phyloP scores from a whole-genome alignment of 2,888 invertebrate genomes.

The Pristionchus entomophagus region DNA sequence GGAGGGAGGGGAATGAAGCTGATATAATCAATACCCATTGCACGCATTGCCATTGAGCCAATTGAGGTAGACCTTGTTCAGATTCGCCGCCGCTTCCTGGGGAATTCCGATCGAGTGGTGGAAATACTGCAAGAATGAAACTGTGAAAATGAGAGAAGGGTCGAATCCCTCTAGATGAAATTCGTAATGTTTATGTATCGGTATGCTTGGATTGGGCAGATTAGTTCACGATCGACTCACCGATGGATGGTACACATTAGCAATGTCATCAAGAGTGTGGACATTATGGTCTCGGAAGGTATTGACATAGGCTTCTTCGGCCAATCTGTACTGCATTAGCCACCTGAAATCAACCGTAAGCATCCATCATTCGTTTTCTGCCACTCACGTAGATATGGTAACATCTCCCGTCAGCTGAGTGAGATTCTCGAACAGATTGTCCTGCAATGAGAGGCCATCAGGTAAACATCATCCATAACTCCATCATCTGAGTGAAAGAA shows the following conservation, averaged over 20 bases:
- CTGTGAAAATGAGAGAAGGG: neutral
- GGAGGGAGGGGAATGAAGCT: neutral
- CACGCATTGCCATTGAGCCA: neutral
- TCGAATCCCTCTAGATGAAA: too few relatives aligned
- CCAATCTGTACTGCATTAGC: neutral
- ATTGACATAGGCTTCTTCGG: neutral
- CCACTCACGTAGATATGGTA: neutral
- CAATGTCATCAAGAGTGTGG: neutral
- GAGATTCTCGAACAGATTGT: neutral
- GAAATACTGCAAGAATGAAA: neutral
- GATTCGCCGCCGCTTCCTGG: neutral
- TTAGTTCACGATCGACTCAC: neutral
- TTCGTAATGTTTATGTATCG: too few relatives aligned
- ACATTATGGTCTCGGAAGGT: neutral
- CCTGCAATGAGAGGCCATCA: neutral
- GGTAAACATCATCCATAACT: neutral
- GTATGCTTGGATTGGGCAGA: neutral
- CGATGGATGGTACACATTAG: neutral
- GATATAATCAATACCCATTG: neutral
- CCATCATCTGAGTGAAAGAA: too few relatives aligned
- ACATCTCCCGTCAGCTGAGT: neutral
- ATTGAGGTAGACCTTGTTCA: constrained; percentile 7
- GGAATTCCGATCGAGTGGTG: neutral
- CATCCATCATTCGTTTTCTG: neutral
- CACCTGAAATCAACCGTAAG: neutral